Evolutionary conservation across 2,797 vertebrate genomes (phyloP), one percentile per base, ranked within the genome.

Genomic region (Harpagifer antarcticus): DNA sequence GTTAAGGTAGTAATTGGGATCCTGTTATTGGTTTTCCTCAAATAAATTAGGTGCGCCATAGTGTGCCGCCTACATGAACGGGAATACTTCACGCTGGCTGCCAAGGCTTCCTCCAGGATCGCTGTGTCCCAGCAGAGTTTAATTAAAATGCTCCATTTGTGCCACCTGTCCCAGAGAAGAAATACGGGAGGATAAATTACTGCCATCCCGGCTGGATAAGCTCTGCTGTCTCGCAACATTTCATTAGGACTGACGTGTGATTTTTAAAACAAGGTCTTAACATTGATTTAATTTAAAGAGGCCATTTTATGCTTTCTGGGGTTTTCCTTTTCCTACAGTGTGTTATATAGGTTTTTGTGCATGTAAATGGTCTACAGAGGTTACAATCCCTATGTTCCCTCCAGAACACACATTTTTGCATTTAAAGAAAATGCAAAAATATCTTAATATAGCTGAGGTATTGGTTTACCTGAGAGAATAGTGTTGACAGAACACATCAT

Each of bases 131-230:
- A 91, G 92, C 89, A 89, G 91, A 89, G 93, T 93, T 93, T 94
- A 93, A 94, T 94, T 94, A 92, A 94, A 94, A 93, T 67, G 78
- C 87, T 92, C 83, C 82, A 88, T 93, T 95, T 91, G 86, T 91
- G 88, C 87, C 83, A 90, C 91, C 91, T 85, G 84, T 83, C 78
- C 80, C 57, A 50, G 68, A 87, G 84, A 86, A 78, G 78, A 85
- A 92, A 85, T 84, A 87, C 72, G 80, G 73, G 77, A 79, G 66
- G 87, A 90, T 86, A 78, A 89, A 86, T 92, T 37, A 84, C 58
- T 68, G 84, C 76, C 78, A 74, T 86, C 64, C 84, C 82, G 80
- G 85, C 82, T 88, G 90, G 79, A 63, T 70, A 14, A 73, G 54
- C 58, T 70, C 81, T 27, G 40, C 52, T 20, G 23, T 75, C 84